Percentiles rank a stretch among this genome's conserved stretches.
Conservation (phyloP, 2,888 invertebrate species). For the Mythimna vitellina region DNA sequence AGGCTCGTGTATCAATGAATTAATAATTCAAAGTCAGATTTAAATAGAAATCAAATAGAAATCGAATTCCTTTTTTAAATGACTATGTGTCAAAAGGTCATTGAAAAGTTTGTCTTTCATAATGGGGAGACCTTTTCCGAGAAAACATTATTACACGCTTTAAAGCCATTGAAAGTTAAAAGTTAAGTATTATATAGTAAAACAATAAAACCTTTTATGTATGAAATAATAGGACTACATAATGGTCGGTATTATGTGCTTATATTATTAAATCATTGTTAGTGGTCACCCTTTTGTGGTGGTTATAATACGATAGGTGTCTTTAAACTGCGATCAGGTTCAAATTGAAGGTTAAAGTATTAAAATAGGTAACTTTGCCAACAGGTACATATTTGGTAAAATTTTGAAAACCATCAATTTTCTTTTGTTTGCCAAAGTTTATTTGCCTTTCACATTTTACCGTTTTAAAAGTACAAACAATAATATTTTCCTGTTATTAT, state of each 20-base stretch:
- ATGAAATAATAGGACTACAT: constrained; percentile 51
- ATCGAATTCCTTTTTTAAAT: not conserved
- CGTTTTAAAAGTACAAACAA: not conserved
- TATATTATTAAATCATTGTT: constrained; percentile 45
- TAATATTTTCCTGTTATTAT: constrained; percentile 20
- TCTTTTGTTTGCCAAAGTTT: not conserved
- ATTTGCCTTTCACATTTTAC: not conserved
- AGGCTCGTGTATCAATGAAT: constrained; percentile 8
- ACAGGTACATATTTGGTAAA: not conserved
- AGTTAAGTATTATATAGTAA: constrained; percentile 41
- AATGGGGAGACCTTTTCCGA: not conserved
- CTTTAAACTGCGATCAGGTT: constrained; percentile 22
- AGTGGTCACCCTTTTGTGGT: constrained; percentile 34
- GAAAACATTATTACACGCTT: constrained; percentile 5
- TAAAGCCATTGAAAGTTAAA: constrained; percentile 48
- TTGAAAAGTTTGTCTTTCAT: constrained; percentile 5
- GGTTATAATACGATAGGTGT: constrained; percentile 20
- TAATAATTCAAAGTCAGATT: not conserved
- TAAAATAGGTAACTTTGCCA: not conserved
- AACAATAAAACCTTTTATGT: constrained; percentile 53
- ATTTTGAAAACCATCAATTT: not conserved
- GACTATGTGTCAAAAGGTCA: not conserved
- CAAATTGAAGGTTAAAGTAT: constrained; percentile 21
- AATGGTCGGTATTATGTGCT: constrained; percentile 49
- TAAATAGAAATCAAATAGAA: not conserved